Conservation (phyloP, 1,140 invertebrate species). For the Odontomachus brunneus region DNA sequence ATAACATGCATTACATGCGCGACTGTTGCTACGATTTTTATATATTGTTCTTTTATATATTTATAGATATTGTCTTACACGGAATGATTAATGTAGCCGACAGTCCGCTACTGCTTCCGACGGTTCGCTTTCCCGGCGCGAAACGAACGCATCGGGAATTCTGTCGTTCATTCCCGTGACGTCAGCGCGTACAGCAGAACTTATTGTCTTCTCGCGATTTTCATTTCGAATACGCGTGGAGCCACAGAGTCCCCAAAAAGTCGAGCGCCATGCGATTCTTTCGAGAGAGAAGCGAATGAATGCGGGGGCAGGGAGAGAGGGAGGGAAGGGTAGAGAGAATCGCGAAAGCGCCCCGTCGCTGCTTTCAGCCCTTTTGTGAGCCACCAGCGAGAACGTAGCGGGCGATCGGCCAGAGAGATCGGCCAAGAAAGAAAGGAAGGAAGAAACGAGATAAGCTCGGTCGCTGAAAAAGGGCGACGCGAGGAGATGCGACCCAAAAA, state of each 20-base stretch:
- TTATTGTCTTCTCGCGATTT: slow-evolving; percentile 7
- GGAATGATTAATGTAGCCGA: too few relatives aligned
- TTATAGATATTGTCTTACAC: too few relatives aligned
- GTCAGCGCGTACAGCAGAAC: neutral
- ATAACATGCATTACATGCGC: neutral
- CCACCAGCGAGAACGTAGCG: slow-evolving; percentile 23
- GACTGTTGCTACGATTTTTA: too few relatives aligned
- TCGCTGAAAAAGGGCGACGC: slow-evolving; percentile 21
- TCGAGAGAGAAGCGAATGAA: slow-evolving; percentile 34
- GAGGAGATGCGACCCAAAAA: slow-evolving; percentile 24
- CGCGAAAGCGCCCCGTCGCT: neutral
- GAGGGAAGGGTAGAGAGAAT: neutral
- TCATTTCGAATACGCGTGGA: slow-evolving; percentile 17
- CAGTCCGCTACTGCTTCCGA: too few relatives aligned
- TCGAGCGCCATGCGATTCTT: slow-evolving; percentile 10
- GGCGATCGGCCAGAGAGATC: slow-evolving; percentile 51
- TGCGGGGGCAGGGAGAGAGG: neutral
- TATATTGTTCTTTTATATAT: too few relatives aligned
- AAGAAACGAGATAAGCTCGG: slow-evolving; percentile 43
- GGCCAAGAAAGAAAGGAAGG: slow-evolving; percentile 12
- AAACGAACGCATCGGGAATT: too few relatives aligned
- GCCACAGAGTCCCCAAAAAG: neutral
- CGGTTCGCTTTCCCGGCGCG: too few relatives aligned
- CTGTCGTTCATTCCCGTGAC: neutral
- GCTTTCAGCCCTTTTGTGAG: slow-evolving; percentile 46